Base-by-base conservation (phyloP, 2,888 invertebrate species). In the Ptychoptera albimana region DNA sequence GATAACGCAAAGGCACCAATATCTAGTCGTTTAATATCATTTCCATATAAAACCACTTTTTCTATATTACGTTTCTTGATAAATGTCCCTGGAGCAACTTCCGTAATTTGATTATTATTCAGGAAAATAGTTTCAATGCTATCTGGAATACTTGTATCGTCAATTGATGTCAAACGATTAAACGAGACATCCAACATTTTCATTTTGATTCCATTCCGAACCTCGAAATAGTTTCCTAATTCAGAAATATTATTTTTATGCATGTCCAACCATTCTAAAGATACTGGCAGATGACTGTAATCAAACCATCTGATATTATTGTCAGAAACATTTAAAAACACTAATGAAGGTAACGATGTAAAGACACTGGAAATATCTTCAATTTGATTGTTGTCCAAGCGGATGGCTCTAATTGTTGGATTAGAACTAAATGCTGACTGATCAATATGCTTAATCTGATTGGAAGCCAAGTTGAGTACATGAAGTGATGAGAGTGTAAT, bases 291-390 rank as follows among this genome's bases (percentile, higher is more conserved):
- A 55, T 83, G 75, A 52, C 80, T 79, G 56, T 82, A 86, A 66
- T 86, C 84, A 64, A 84, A 83, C 78, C 79, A 79, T 48, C 76
- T 69, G 52, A 86, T 67, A 59, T 76, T 77, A 64, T 86, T 86
- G 63, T 79, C 77, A 42, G 83, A 83, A 46, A 85, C 80, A 64
- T 86, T 86, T 52, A 86, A 66, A 82, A 82, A 82, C 52, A 81
- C 75, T 46, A 86, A 73, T 50, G 76, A 77, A 53, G 79, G 75
- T 48, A 80, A 72, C 54, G 75, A 78, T 49, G 77, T 77, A 66
- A 84, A 83, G 59, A 82, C 77, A 45, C 81, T 82, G 61, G 79
- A 80, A 57, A 84, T 77, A 60, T 82, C 82, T 44, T 79, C 76
- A 52, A 86, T 69, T 61, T 76, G 74, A 64, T 86, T 86, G 45